Base-by-base conservation (phyloP, 37 sponge, comb jelly and placozoan species). In the Oopsacas minuta region DNA sequence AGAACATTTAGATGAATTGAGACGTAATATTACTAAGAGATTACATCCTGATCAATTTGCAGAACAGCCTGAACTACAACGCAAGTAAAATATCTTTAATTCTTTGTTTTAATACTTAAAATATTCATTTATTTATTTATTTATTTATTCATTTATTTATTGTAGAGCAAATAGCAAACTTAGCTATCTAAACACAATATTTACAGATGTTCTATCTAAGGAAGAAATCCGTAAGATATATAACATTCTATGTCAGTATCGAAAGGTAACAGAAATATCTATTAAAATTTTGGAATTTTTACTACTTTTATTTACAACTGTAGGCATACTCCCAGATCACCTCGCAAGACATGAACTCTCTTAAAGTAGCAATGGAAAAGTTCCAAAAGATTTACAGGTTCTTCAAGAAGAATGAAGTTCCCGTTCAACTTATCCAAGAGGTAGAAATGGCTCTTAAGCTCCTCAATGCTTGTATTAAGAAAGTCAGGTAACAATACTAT, bases 21-120 rank as follows among this genome's bases (percentile, higher is more conserved):
- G 93, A 39, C 85, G 96, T 25, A 90, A 91, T 35, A 89, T 82
- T 52, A 89, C 89, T 15, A 39, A 82, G 82, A 81, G 88, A 61
- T 86, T 92, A 0, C 96, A 95, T 51, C 96, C 96, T 25, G 96
- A 95, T 37, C 96, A 92, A 85, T 92, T 88, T 81, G 83, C 83
- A 17, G 37, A 51, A 10, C 84, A 88, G 1, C 87, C 89, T 0
- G 85, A 83, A 8, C 32, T 39, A 51, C 82, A 51, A 37, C 53
- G 35, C 37, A 90, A 38, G 90, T 94, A 37, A 36, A n/a, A n/a
- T n/a, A n/a, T n/a, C n/a, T n/a, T n/a, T n/a, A n/a, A n/a, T n/a
- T n/a, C n/a, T n/a, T n/a, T n/a, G 52, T 5, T 36, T 39, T 36
- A 20, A 83, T 39, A 82, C 51, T 7, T 83, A 37, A 1, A 1